Evolutionary conservation across 2,888 invertebrate species (phyloP).

Genomic region (Spisula solida): DNA sequence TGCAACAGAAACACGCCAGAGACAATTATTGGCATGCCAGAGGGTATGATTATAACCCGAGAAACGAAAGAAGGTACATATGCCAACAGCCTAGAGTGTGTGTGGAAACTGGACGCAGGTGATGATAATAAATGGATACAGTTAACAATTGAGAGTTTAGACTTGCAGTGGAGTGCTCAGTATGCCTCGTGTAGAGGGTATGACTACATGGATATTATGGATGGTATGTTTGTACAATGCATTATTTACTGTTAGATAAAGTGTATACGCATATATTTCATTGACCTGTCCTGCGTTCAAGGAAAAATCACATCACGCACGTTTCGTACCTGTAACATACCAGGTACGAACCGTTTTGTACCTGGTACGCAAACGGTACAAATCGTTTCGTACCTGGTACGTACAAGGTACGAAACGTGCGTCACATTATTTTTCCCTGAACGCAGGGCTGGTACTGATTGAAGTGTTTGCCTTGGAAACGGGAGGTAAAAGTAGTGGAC

Average conservation of each 20-base stretch:
- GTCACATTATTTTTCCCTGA: too few species aligned
- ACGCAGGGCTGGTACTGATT: too few species aligned
- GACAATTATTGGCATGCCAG: constrained; percentile 46
- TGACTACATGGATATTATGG: constrained; percentile 71
- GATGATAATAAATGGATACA: constrained; percentile 57
- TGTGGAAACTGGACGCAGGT: constrained; percentile 74
- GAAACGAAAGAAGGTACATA: constrained; percentile 59
- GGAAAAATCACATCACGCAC: too few species aligned
- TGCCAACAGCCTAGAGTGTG: constrained; percentile 70
- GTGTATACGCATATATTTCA: too few species aligned
- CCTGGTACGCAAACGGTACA: too few species aligned
- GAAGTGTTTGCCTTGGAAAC: background rate
- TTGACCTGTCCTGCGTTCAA: too few species aligned
- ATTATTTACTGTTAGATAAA: too few species aligned
- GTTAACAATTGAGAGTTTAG: constrained; percentile 54
- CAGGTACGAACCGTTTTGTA: too few species aligned
- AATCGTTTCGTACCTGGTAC: too few species aligned
- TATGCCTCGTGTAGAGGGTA: constrained; percentile 73
- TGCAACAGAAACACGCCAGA: constrained; percentile 45
- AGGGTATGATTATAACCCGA: constrained; percentile 67
- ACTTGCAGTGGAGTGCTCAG: constrained; percentile 74
- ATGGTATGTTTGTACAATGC: constrained; percentile 70
- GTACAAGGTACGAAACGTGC: too few species aligned
- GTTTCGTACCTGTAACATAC: too few species aligned
- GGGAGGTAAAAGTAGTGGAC: too few species aligned